Conservation (phyloP, 2,113 vertebrate species). For the Sinocyclocheilus maitianheensis region DNA sequence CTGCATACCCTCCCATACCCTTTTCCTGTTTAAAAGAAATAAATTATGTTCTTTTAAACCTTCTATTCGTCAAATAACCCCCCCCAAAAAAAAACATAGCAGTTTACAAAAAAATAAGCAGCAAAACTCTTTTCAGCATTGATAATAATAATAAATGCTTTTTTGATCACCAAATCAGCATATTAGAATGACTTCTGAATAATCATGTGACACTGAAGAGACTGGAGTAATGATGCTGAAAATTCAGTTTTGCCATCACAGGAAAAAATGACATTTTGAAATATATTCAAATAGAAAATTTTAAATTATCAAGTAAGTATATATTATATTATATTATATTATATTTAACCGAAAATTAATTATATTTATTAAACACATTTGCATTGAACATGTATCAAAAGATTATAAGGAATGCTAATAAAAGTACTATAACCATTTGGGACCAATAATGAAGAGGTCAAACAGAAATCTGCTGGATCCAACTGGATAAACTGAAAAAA, state of each 20-base stretch:
- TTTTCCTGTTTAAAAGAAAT: neutral
- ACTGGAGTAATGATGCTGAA: neutral
- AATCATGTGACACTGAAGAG: neutral
- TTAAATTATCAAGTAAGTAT: too few relatives aligned
- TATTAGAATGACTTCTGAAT: too few relatives aligned
- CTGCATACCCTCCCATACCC: neutral
- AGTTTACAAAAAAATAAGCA: neutral
- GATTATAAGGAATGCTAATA: neutral
- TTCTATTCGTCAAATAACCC: neutral
- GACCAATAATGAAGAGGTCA: neutral
- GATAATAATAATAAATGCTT: neutral
- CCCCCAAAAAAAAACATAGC: neutral
- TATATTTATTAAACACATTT: too few relatives aligned
- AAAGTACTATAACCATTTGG: neutral
- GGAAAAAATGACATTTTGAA: neutral
- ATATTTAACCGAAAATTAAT: too few relatives aligned
- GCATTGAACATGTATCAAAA: neutral
- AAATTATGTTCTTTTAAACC: neutral
- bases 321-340: too few relatives aligned
- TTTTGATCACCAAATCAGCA: too few relatives aligned
- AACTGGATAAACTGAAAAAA: neutral
- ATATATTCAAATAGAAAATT: neutral
- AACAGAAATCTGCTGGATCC: neutral
- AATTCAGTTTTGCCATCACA: neutral
- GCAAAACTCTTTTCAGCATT: neutral